phyloP scores from a whole-genome alignment of 1,140 invertebrate species.

The Cryptotermes secundus region DNA sequence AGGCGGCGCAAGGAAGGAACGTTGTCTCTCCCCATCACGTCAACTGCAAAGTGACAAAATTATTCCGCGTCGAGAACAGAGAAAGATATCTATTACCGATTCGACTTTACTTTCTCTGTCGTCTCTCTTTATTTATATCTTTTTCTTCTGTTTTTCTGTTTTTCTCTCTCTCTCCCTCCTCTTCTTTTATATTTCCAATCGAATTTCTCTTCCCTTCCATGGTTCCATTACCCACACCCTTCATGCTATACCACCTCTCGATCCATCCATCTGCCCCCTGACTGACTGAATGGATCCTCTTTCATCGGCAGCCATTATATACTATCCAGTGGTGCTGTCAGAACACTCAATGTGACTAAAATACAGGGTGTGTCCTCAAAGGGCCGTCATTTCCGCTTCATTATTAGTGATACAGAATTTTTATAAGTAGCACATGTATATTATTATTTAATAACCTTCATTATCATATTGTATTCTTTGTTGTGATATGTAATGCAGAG shows the following conservation, averaged over 20 bases:
- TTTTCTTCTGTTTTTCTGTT: constrained; percentile 12
- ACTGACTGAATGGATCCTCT: constrained; percentile 14
- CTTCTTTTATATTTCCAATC: constrained; percentile 24
- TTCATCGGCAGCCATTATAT: constrained; percentile 25
- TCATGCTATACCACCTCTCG: neutral
- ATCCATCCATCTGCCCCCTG: constrained; percentile 24
- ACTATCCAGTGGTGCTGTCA: neutral
- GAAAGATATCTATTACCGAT: constrained; percentile 23
- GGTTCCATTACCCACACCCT: constrained; percentile 24
- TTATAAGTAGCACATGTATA: too few relatives aligned
- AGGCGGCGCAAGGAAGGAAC: neutral
- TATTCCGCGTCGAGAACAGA: neutral
- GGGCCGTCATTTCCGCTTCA: too few relatives aligned
- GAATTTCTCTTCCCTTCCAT: constrained; percentile 23
- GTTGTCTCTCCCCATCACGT: constrained; percentile 16
- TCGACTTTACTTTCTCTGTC: neutral
- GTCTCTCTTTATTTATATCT: neutral
- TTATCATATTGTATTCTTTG: too few relatives aligned
- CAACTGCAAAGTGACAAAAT: constrained; percentile 26
- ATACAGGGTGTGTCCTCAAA: neutral
- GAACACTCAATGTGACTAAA: neutral
- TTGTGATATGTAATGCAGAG: too few relatives aligned
- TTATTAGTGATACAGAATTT: too few relatives aligned
- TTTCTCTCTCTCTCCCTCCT: neutral
- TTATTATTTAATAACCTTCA: too few relatives aligned